Evolutionary conservation across 2,888 invertebrate species (phyloP), one percentile per base, ranked within the genome.

Genomic region (Deilephila elpenor): DNA sequence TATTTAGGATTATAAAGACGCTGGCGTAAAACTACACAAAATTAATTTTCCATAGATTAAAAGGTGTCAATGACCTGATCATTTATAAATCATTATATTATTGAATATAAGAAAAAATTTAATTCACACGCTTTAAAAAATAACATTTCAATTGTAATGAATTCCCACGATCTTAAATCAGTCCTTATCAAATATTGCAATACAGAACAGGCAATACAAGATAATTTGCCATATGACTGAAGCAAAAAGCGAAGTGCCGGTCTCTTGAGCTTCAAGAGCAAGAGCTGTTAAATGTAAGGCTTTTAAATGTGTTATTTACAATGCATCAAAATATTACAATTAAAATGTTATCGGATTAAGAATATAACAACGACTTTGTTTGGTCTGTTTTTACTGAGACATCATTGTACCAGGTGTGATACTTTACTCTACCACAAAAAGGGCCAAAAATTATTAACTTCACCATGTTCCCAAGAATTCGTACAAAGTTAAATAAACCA

Each of bases 131-230:
- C 14, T n/a, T 34, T 3, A n/a, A 64, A 37, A 19, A 32, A 19
- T 5, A 14, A 17, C 2, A 7, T 64, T 64, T 20, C 11, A 7
- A 20, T 32, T n/a, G 3, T 17, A 20, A 20, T 11, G 11, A 64
- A n/a, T 44, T 64, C 64, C 11, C 64, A 64, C 64, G 64, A 29
- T 64, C n/a, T 62, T 8, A 64, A 11, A 37, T n/a, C 7, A 6
- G n/a, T 20, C 11, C 34, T n/a, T 19, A 44, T 44, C 44, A 44
- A 44, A 44, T 44, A 59, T n/a, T 20, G 60, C 60, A 29, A 29
- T 17, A 3, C 7, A 60, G 29, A 29, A 14, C 60, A 60, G 25
- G 5, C 29, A 14, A 14, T 11, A 17, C 29, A 29, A 5, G 29
- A 29, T 29, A 17, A 29, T 60, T 60, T 25, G 25, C 20, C 17